A percentile compares a stretch with the other conserved stretches of the same genome.
Evolutionary conservation across 2,888 invertebrate genomes (phyloP).

Genomic region (Tipula unca): DNA sequence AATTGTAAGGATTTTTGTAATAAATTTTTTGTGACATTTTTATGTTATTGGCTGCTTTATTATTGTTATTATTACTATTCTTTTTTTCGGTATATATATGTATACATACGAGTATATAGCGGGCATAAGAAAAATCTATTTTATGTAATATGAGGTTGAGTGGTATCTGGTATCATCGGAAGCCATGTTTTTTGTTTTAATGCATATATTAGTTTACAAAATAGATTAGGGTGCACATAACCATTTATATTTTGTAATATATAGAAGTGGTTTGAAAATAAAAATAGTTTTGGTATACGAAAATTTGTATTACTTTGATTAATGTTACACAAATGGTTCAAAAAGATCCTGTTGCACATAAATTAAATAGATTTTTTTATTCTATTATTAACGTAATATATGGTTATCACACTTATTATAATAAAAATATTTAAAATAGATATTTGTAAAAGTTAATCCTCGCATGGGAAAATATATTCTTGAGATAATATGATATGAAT

Average conservation of each 20-base stretch:
- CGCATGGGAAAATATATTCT: neutral
- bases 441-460: neutral
- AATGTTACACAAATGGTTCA: neutral
- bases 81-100: neutral
- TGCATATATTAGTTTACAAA: neutral
- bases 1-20: conserved; percentile 1
- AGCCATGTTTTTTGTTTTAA: neutral
- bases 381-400: too few species aligned
- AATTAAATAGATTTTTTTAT: neutral
- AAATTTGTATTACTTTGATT: neutral
- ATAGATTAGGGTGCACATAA: neutral
- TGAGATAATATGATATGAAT: too few species aligned
- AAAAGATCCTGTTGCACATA: neutral
- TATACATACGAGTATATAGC: neutral
- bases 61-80: neutral
- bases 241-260: neutral
- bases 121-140: neutral
- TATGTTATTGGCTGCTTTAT: conserved; percentile 14
- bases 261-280: neutral
- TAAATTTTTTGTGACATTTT: conserved; percentile 8
- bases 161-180: neutral
- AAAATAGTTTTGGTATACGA: neutral
- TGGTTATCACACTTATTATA: neutral
- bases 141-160: conserved; percentile 14
- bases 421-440: neutral